Conservation (phyloP, 2,888 invertebrate species). For the Selenia dentaria region DNA sequence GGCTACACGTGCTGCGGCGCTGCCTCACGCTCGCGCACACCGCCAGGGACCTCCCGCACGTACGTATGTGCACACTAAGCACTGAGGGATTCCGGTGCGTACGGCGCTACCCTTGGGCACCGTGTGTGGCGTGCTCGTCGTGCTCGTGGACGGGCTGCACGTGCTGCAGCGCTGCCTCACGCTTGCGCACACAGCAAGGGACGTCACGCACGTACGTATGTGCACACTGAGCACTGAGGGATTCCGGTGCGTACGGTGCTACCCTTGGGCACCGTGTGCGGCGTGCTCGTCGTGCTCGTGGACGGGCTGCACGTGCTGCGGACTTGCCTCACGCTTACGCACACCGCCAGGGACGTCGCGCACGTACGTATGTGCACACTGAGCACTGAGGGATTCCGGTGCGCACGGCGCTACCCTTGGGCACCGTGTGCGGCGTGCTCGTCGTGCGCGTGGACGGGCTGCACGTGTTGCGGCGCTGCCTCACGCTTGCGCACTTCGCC, state of each 20-base stretch:
- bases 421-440: slow-evolving; percentile 53
- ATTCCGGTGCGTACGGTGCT: slow-evolving; percentile 40
- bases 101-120: slow-evolving; percentile 21
- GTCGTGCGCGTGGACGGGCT: slow-evolving; percentile 53
- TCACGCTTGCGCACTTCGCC: slow-evolving; percentile 22
- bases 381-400: too few species aligned
- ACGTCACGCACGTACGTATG: neutral
- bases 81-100: slow-evolving; percentile 46
- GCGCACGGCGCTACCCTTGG: slow-evolving; percentile 24
- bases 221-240: too few species aligned
- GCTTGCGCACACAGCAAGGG: slow-evolving; percentile 17
- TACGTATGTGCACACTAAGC: neutral
- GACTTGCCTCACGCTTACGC: slow-evolving; percentile 31
- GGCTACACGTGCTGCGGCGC: slow-evolving; percentile 47
- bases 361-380: neutral
- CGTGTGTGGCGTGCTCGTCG: slow-evolving; percentile 57
- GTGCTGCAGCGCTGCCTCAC: slow-evolving; percentile 42
- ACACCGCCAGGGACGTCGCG: slow-evolving; percentile 1
- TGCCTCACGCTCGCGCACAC: slow-evolving; percentile 29
- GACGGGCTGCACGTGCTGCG: slow-evolving; percentile 51
- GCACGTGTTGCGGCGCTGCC: slow-evolving; percentile 43
- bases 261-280: slow-evolving; percentile 40
- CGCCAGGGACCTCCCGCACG: neutral
- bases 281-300: slow-evolving; percentile 55
- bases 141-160: slow-evolving; percentile 50